These are phyloP conservation scores for Marcusenius ussheri DNA, from an alignment of 2,113 vertebrate genomes.

Conservation along the genomic window DNA sequence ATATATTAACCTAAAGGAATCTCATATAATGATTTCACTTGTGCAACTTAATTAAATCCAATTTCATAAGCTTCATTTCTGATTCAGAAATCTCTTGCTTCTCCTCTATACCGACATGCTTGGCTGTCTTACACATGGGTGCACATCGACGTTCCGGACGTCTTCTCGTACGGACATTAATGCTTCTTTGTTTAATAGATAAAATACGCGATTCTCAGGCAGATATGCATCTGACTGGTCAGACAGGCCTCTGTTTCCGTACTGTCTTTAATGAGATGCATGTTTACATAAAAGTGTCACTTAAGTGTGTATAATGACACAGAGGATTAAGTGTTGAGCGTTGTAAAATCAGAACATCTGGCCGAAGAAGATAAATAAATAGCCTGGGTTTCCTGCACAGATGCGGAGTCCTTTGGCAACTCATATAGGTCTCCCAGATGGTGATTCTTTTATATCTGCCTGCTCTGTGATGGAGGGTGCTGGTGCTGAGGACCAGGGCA, in stretches of 20 bases:
- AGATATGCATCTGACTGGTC: not conserved
- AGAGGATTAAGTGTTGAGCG: not conserved
- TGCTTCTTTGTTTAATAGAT: not conserved
- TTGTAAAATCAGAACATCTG: not conserved
- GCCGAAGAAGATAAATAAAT: not conserved
- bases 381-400: not conserved
- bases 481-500: not conserved
- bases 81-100: not conserved
- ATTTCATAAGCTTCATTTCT: not conserved
- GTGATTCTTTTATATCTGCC: not conserved
- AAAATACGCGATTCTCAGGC: not conserved
- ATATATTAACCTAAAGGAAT: not conserved
- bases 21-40: not conserved
- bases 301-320: not conserved
- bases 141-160: not conserved
- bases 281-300: not conserved
- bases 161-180: not conserved
- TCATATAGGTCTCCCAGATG: not conserved
- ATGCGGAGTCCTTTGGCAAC: not conserved
- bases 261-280: not conserved
- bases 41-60: not conserved
- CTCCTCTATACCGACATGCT: not conserved
- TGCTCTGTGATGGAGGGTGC: not conserved
- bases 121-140: not conserved
- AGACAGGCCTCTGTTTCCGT: not conserved